Base-by-base conservation (phyloP, 1,140 invertebrate species). In the Pogonomyrmex californicus region DNA sequence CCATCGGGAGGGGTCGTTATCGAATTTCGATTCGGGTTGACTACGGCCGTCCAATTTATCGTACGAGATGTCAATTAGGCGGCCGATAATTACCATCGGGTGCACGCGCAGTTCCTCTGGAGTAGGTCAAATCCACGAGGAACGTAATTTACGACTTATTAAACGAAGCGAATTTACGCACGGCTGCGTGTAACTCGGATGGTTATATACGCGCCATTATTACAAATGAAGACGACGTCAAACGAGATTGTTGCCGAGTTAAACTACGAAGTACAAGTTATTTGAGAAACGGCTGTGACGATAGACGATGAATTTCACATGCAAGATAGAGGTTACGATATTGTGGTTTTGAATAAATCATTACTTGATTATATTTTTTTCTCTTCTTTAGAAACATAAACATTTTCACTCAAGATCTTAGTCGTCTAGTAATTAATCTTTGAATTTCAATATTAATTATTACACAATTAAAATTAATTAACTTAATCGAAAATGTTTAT, bases 91-190 rank as follows among this genome's bases (percentile, higher is more conserved):
- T 85, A 87, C 30, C 79, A 51, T 33, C 44, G 54, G 51, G 36
- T n/a, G 23, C 41, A 62, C 30, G 65, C 49, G 60, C 41, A 10
- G 51, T n/a, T 75, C 14, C 60, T 51, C 41, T 36, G 79, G 54
- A 47, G 30, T 54, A 54, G 56, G 51, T 66, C 82, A 63, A 30
- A 58, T 63, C 9, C n/a, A 33, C 56, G 47, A 44, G 56, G 23
- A 41, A 38, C 73, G 49, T 85, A 86, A 86, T 79, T 87, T 75
- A 79, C n/a, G 38, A 56, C 63, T 86, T 86, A 78, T 78, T 78
- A 85, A 70, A 71, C 47, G 36, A 87, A 85, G 30, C 10, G 44
- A 17, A 54, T 56, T 66, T 62, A 49, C 17, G 17, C 6, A 23
- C 44, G 1, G 54, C 44, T 4, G n/a, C 14, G 44, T 41, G 23